A percentile compares a stretch with the other conserved stretches of the same genome.
Conservation (phyloP, 2,113 vertebrate genomes). For the Nothoprocta pentlandii region DNA sequence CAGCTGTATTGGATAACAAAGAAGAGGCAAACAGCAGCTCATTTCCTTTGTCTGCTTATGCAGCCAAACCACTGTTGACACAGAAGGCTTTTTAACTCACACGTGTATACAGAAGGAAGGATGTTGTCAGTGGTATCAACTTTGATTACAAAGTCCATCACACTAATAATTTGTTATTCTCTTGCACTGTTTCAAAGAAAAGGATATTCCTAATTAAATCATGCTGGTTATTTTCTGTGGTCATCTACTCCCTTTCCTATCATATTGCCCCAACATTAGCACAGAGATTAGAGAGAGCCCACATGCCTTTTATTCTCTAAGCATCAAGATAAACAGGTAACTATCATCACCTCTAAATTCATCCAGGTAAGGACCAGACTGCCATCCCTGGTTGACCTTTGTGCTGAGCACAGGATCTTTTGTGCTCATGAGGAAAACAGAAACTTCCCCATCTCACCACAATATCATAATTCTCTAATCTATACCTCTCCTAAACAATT, state of each 20-base stretch:
- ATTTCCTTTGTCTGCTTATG: neutral
- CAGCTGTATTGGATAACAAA: neutral
- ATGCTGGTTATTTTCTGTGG: slow-evolving; percentile 23
- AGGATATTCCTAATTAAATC: neutral
- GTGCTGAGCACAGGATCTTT: neutral
- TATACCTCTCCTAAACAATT: neutral
- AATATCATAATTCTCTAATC: rapidly evolving
- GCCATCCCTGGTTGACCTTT: neutral
- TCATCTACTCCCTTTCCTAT: neutral
- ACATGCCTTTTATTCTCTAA: neutral
- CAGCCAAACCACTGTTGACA: neutral
- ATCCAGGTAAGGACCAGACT: neutral
- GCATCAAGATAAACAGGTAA: neutral
- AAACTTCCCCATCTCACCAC: slow-evolving; percentile 38
- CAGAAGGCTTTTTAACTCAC: neutral
- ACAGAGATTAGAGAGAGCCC: neutral
- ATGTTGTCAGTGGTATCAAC: neutral
- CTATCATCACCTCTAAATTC: neutral
- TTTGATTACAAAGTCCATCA: neutral
- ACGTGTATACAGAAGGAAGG: neutral
- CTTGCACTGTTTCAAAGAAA: neutral
- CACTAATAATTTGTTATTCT: neutral
- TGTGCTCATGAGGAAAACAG: neutral
- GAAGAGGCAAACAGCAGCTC: neutral
- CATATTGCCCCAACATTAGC: neutral